Conservation (phyloP, 2,888 invertebrate species). For the Ephialtes manifestator region DNA sequence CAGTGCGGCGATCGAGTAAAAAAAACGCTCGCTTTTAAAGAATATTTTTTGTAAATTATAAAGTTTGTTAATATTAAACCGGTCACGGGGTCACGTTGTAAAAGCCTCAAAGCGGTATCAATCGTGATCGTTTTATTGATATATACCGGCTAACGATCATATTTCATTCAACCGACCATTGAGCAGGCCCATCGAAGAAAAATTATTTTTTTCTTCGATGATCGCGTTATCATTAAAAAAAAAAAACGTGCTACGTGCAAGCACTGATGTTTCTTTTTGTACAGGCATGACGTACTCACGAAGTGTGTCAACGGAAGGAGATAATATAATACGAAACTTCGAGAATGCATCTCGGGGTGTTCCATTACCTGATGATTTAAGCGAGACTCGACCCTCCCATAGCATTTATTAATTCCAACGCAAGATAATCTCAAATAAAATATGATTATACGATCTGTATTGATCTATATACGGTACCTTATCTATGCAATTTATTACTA, state of each 20-base stretch:
- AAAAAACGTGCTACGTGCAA: constrained; percentile 13
- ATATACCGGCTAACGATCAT: constrained; percentile 3
- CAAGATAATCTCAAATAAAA: constrained; percentile 53
- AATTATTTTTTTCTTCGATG: constrained; percentile 19
- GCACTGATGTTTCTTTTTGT: constrained; percentile 26
- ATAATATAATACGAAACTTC: constrained; percentile 33
- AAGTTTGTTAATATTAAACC: constrained; percentile 29
- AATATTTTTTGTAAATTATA: constrained; percentile 14
- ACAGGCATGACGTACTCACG: constrained; percentile 28
- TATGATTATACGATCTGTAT: constrained; percentile 51
- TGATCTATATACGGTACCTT: constrained; percentile 50
- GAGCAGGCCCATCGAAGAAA: constrained; percentile 13
- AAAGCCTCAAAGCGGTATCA: constrained; percentile 6
- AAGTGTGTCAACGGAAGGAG: constrained; percentile 14
- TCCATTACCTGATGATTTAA: constrained; percentile 41
- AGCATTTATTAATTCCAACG: constrained; percentile 41
- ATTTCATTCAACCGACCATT: constrained; percentile 30
- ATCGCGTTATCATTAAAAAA: constrained; percentile 8
- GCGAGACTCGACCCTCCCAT: constrained; percentile 31
- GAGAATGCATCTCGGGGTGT: constrained; percentile 22
- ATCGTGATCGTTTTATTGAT: constrained; percentile 41
- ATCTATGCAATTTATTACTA: constrained; percentile 67
- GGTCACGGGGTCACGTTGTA: constrained; percentile 26
- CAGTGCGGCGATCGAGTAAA: constrained; percentile 8
- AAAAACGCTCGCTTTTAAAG: constrained; percentile 4